A percentile compares a stretch with the other conserved stretches of the same genome.
Conservation (phyloP, 2,888 invertebrate species). For the Cremastinae sp. region DNA sequence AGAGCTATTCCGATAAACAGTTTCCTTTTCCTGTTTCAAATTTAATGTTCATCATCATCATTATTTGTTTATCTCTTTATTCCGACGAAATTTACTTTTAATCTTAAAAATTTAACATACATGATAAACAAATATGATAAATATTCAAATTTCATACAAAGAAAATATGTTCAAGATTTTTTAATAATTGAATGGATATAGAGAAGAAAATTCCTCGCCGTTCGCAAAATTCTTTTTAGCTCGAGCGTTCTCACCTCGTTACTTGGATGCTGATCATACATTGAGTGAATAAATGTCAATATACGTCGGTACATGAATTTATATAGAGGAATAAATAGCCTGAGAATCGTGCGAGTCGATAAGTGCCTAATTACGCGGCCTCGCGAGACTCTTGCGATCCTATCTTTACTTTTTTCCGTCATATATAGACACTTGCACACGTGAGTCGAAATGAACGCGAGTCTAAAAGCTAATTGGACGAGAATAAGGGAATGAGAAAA, state of each 20-base stretch:
- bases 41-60: too few relatives aligned
- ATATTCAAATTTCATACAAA: too few relatives aligned
- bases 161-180: too few relatives aligned
- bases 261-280: not conserved
- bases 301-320: constrained; percentile 23
- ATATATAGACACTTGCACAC: constrained; percentile 32
- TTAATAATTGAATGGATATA: too few relatives aligned
- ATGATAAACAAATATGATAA: too few relatives aligned
- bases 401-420: constrained; percentile 59
- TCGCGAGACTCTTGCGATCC: constrained; percentile 64
- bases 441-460: constrained; percentile 32
- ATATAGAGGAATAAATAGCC: constrained; percentile 15
- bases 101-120: too few relatives aligned
- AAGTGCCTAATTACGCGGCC: constrained; percentile 74
- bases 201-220: too few relatives aligned
- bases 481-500: constrained; percentile 62
- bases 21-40: constrained; percentile 1
- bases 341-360: constrained; percentile 68
- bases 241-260: too few relatives aligned
- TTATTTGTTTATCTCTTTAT: too few relatives aligned
- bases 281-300: not conserved
- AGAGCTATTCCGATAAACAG: not conserved
- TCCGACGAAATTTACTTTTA: too few relatives aligned
- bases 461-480: constrained; percentile 75
- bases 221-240: too few relatives aligned